These are phyloP conservation scores for Octopus bimaculoides DNA, from an alignment of 1,140 invertebrate genomes.

Conservation along the genomic window DNA sequence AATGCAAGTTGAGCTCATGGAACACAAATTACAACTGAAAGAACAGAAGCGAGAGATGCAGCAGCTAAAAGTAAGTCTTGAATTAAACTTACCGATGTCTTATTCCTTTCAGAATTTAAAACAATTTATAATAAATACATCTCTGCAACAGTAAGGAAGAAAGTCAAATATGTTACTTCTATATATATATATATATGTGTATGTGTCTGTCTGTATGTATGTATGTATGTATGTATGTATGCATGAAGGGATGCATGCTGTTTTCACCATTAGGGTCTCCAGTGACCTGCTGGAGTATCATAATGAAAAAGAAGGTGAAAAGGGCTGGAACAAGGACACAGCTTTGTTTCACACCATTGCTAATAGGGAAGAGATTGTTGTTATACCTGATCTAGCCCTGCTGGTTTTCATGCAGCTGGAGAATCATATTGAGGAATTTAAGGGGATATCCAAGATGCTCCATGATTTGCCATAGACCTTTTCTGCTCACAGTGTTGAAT, in stretches of 20 bases:
- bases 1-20: slow-evolving; percentile 67
- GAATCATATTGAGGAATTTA: background rate
- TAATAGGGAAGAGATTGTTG: background rate
- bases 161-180: too few species aligned
- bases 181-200: too few species aligned
- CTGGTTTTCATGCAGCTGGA: background rate
- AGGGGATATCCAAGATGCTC: background rate
- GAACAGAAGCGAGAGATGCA: slow-evolving; percentile 86
- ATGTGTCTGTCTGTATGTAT: too few species aligned
- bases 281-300: background rate
- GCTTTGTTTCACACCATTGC: background rate
- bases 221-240: too few species aligned
- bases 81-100: background rate
- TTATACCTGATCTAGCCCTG: background rate
- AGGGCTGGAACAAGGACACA: background rate
- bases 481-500: too few species aligned
- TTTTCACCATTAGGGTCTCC: background rate
- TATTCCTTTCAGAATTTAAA: background rate
- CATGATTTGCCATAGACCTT: background rate
- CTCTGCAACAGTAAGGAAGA: too few species aligned
- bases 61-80: slow-evolving; percentile 70
- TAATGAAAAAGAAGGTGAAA: background rate
- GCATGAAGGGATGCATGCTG: too few species aligned
- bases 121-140: too few species aligned
- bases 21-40: slow-evolving; percentile 70